Base-by-base conservation (phyloP, 2,113 vertebrate genomes). In the Fregata magnificens region DNA sequence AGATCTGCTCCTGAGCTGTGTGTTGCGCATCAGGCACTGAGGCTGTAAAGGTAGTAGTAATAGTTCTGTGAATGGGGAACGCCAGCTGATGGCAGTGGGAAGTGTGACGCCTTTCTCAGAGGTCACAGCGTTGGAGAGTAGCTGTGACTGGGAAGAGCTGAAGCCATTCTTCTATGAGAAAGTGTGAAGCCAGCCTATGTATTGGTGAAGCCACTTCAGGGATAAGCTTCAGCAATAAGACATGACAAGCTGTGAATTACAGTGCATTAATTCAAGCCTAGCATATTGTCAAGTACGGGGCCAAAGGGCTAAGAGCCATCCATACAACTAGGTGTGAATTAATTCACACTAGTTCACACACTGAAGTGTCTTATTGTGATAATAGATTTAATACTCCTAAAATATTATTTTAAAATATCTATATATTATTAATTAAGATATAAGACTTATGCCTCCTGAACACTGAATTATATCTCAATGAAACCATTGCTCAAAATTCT, bases 371-470 rank as follows among this genome's bases (percentile, higher is more conserved):
- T 96, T 95, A 96, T 92, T 98, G 96, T 91, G 82, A 91, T 97
- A 97, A 92, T 97, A 95, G 85, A 92, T 96, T 97, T 91, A 93
- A 97, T 96, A 74, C 87, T 90, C 87, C 79, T 82, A 97, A 97
- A 98, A 97, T 92, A 82, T 96, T 98, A 94, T 97, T 97, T 97
- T 96, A 91, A 98, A 95, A 97, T 97, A 97, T 97, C 93, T 97
- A 93, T 98, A 95, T 94, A 97, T 96, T 97, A 95, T 97, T 97
- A 98, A 98, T 97, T 97, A 98, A 97, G 94, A 92, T 90, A 58
- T 31, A 69, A 79, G 79, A 70, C 96, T 89, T 95, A 86, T 90
- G 93, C 93, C 95, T 97, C 81, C 95, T 88, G 52, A 90, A 81
- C 84, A 94, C 78, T 97, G 95, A 97, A 97, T 97, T 97, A 97